Evolutionary conservation across 2,113 vertebrate genomes (phyloP), one percentile per base, ranked within the genome.

Genomic region (Phalacrocorax pelagicus): DNA sequence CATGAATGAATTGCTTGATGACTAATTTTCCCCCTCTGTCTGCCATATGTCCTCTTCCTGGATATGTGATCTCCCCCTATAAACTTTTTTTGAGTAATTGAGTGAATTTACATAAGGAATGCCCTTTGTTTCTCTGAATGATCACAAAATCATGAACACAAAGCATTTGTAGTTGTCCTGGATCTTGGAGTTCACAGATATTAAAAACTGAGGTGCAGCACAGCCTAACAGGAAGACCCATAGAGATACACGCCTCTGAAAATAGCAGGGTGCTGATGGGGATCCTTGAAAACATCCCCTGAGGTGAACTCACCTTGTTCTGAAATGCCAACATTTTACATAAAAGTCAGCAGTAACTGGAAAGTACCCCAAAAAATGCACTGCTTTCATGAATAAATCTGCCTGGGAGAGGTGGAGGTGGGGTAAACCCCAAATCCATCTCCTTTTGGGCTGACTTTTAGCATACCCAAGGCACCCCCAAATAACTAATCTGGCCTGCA

Each of bases 341-440:
- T 32, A 57, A 52, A 85, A 74, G 46, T 91, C 26, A 29, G 23
- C 29, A 26, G 16, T 58, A 62, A 62, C 62, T 86, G 17, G n/a
- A 32, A 91, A 73, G 15, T 49, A 57, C 3, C 1, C 0, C 9
- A 20, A 52, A 66, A 49, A 72, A 82, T 11, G 2, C 19, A 29
- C 11, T 40, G 22, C 3, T 62, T 79, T 69, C 0, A n/a, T 38
- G 1, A 84, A 49, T 57, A 80, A 52, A 66, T 66, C 8, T 6
- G 3, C 6, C 6, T 32, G 2, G 3, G 7, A 3, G 4, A 40
- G 10, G 9, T 4, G 11, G 2, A 46, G 26, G 5, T 24, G 10
- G 2, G 3, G 7, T 61, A 61, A 80, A 32, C 9, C n/a, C 6
- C 42, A 51, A 24, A 67, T 51, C 17, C 18, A 23, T 88, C 52